Evolutionary conservation across 2,888 invertebrate genomes (phyloP), one percentile per base, ranked within the genome.

Genomic region (Amiota minor): DNA sequence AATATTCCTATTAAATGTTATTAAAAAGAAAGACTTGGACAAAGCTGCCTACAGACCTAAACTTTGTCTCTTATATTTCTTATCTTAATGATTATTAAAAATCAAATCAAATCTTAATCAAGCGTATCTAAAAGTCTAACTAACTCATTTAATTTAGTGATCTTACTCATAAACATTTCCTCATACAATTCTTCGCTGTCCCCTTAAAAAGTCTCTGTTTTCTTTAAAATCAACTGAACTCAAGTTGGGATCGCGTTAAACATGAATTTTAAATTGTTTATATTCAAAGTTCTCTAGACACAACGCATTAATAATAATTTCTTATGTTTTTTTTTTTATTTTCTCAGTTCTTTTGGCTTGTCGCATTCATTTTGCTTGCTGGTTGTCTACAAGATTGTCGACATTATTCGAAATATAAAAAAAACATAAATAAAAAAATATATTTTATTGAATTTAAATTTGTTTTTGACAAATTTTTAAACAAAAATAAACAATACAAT

Each of bases 241-340:
- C 35, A 35, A 35, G 6, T 35, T 6, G 35, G 35, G 82, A 80
- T 81, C 80, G 77, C 75, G 79, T 79, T 80, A 80, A 84, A 80
- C 77, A 79, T 75, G 80, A 83, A 81, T 83, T 86, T 82, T 80
- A 78, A 83, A 80, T 81, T 84, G n/a, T 81, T 35, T 77, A 72
- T 80, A 81, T 84, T 84, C 79, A 84, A 86, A 84, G 83, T 86
- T 80, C 81, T 82, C 81, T 81, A 85, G 83, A 85, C 85, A 85
- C 80, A 80, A 75, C 35, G 78, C 84, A 85, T 85, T 87, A 85
- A 84, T 82, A 83, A 86, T 85, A 86, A 78, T 65, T 65, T 70
- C 70, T 70, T 55, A 18, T 56, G 20, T 70, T 55, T 67, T 50
- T 23, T 67, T 53, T 49, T 46, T 11, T 49, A 35, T 68, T 62